phyloP scores from a whole-genome alignment of 2,888 invertebrate genomes.

The Sinotaia quadrata region DNA sequence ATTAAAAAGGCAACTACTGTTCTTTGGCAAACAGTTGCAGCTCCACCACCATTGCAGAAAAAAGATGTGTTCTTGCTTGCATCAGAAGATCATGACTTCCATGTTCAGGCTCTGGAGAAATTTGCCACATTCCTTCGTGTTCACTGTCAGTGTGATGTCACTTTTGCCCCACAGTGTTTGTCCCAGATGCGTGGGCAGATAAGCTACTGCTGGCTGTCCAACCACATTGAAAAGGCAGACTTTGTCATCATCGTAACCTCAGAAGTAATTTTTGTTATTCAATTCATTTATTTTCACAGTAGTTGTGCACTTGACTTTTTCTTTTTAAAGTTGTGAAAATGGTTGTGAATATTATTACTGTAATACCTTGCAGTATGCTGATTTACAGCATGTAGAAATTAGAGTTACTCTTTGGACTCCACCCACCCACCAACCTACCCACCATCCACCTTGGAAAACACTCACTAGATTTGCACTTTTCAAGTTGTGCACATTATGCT shows the following conservation, averaged over 20 bases:
- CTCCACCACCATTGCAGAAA: neutral
- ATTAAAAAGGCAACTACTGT: too few relatives aligned
- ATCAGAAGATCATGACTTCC: conserved; percentile 16
- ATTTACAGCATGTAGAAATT: too few relatives aligned
- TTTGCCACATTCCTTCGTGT: conserved; percentile 12
- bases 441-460: too few relatives aligned
- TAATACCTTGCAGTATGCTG: too few relatives aligned
- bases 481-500: too few relatives aligned
- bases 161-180: conserved; percentile 21
- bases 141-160: conserved; percentile 22
- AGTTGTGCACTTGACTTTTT: neutral
- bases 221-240: conserved; percentile 19
- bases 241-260: conserved; percentile 21
- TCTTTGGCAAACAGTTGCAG: neutral
- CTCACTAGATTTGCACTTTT: too few relatives aligned
- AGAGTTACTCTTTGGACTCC: too few relatives aligned
- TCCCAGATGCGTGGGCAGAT: neutral
- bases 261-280: too few relatives aligned
- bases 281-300: neutral
- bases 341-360: too few relatives aligned
- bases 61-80: conserved; percentile 18
- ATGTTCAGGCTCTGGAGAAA: conserved; percentile 14
- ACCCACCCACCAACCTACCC: too few relatives aligned
- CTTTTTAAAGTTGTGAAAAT: neutral
- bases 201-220: conserved; percentile 21